Evolutionary conservation across 2,797 vertebrate species (phyloP), one percentile per base, ranked within the genome.

Genomic region (Hozukius guyotensis): DNA sequence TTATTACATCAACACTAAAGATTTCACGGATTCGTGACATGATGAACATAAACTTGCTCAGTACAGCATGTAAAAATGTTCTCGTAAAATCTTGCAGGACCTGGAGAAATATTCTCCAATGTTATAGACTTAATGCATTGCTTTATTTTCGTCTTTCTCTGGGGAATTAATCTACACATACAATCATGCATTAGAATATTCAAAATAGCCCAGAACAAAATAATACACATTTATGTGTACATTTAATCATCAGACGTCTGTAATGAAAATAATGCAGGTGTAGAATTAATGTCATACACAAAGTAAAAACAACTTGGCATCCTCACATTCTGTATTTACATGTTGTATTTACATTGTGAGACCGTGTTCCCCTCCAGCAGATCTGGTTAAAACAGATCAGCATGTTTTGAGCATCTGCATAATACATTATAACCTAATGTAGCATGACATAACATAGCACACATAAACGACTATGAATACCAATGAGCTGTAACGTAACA

Each of bases 381-480:
- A 74, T 75, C 46, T 83, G 62, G 42, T 78, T 84, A 25, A 78
- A 78, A 79, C 78, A 80, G 80, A 81, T 79, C 72, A 88, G 82
- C 78, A 77, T 79, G 72, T 84, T 82, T 86, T 62, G 18, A 65
- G 60, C 24, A 67, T 82, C 77, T 78, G 61, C 79, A 88, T 77
- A 80, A 85, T 52, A 67, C 85, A 91, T 85, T 82, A 82, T 42
- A 76, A 31, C 25, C 49, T 84, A 80, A 87, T 82, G 83, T 80
- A 64, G 60, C 84, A 75, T 79, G 49, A 32, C 73, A 72, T 69
- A 80, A 60, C 65, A 81, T 46, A 68, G 65, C 52, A 42, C 52
- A 72, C 59, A 77, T 27, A 59, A 67, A 78, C 70, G 25, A 27
- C 42, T 52, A 71, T 79, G 80, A 56, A 75, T 80, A 55, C 32